Percentiles rank a stretch among this genome's conserved stretches.
Evolutionary conservation across 2,888 invertebrate species (phyloP).

Genomic region (Drosophila siamana): DNA sequence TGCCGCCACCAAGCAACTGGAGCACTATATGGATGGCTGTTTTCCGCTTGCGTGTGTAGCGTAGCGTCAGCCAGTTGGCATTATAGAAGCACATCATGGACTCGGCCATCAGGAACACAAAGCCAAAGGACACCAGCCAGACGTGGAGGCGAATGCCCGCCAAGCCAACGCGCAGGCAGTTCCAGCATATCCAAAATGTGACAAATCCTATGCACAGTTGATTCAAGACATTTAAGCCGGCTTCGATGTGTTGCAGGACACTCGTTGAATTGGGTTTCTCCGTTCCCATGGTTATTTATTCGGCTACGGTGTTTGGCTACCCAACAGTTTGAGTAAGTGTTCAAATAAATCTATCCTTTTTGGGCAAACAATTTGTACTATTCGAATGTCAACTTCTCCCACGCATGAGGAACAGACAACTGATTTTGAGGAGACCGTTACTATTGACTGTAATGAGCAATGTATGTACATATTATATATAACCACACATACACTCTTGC

Average conservation of each 20-base stretch:
- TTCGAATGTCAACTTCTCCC: conserved; percentile 17
- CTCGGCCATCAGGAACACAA: conserved; percentile 82
- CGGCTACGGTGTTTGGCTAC: neutral
- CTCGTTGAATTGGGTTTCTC: conserved; percentile 29
- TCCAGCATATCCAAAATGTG: conserved; percentile 80
- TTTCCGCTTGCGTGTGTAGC: conserved; percentile 69
- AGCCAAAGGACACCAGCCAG: conserved; percentile 81
- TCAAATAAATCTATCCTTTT: conserved; percentile 3
- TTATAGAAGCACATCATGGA: conserved; percentile 82
- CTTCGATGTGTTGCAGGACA: conserved; percentile 66
- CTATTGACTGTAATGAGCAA: conserved; percentile 29
- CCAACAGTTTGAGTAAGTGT: neutral
- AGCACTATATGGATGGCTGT: conserved; percentile 77
- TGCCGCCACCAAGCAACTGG: conserved; percentile 73
- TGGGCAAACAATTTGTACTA: neutral
- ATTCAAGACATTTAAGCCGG: conserved; percentile 71
- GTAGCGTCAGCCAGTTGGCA: conserved; percentile 70
- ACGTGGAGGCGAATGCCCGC: conserved; percentile 73
- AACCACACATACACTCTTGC: neutral
- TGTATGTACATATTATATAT: conserved; percentile 8
- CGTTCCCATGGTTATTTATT: conserved; percentile 28
- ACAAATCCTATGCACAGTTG: conserved; percentile 82
- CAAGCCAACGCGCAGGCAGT: conserved; percentile 68
- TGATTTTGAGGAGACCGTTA: conserved; percentile 20
- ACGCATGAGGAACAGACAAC: conserved; percentile 16